Evolutionary conservation across 2,888 invertebrate genomes (phyloP).

Genomic region (Myopa testacea): DNA sequence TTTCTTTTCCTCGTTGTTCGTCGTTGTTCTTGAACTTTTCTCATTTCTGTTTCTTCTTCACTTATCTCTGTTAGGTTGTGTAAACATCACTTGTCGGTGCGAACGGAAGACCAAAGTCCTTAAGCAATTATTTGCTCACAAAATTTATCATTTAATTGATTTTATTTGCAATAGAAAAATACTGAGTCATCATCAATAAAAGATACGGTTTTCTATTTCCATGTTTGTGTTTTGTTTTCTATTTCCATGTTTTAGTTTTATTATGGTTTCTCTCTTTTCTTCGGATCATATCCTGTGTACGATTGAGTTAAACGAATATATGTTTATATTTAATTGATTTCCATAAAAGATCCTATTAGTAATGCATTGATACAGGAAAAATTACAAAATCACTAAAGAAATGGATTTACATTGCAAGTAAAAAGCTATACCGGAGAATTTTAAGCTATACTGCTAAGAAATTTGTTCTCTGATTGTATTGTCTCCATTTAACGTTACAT

Average conservation of each 20-base stretch:
- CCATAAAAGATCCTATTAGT: too few relatives aligned
- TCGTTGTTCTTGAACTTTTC: background rate
- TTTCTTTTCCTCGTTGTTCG: background rate
- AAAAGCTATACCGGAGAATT: too few relatives aligned
- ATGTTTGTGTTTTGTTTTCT: background rate
- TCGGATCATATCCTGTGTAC: too few relatives aligned
- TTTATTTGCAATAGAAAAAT: conserved; percentile 18
- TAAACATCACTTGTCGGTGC: conserved; percentile 22
- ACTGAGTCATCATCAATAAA: background rate
- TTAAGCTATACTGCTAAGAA: too few relatives aligned
- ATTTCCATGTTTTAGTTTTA: background rate
- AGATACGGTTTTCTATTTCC: background rate
- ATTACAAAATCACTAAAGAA: too few relatives aligned
- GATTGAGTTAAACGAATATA: too few relatives aligned
- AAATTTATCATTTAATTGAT: conserved; percentile 27
- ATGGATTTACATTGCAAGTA: too few relatives aligned
- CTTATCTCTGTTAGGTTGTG: conserved; percentile 23
- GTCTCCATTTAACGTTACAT: too few relatives aligned
- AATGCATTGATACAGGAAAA: too few relatives aligned
- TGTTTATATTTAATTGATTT: too few relatives aligned
- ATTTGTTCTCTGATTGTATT: too few relatives aligned
- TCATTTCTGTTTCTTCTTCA: conserved; percentile 2
- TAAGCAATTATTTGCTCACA: conserved; percentile 29
- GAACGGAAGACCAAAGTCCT: conserved; percentile 26
- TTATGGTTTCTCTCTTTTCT: background rate